These are phyloP conservation scores for Sebastes hopkinsi DNA, from an alignment of 2,797 vertebrate species.

Conservation along the genomic window DNA sequence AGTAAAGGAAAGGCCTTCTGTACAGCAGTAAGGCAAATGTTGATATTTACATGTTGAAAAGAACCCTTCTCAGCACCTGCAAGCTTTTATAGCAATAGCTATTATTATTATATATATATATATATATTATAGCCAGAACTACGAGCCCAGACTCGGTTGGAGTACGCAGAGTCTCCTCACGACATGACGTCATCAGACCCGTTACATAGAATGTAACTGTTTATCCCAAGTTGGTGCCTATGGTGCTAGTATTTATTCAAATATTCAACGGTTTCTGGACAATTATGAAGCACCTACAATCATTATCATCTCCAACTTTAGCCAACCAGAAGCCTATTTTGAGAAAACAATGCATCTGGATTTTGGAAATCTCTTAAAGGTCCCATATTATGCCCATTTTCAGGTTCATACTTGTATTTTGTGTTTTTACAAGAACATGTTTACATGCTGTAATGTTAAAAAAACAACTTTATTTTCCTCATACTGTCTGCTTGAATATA, in stretches of 20 bases:
- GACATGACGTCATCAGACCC: no score
- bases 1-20: not conserved
- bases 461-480: no score
- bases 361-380: not conserved
- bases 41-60: not conserved
- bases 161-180: no score
- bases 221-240: no score
- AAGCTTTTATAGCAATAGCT: not conserved
- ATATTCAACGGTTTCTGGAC: not conserved
- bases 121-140: not conserved
- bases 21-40: not conserved
- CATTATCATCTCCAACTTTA: not conserved
- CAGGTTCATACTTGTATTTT: no score
- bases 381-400: no score
- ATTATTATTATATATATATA: not conserved
- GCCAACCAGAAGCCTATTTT: slow-evolving; percentile 4
- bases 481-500: no score
- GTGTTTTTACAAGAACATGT: no score
- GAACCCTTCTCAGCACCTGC: not conserved
- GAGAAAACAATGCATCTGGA: not conserved
- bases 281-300: no score
- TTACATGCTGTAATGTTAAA: no score
- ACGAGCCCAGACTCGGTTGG: not conserved
- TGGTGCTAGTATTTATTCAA: no score
- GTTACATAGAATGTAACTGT: no score